A percentile compares a stretch with the other conserved stretches of the same genome.
phyloP scores from a whole-genome alignment of 2,888 invertebrate genomes.

The Tinea trinotella region DNA sequence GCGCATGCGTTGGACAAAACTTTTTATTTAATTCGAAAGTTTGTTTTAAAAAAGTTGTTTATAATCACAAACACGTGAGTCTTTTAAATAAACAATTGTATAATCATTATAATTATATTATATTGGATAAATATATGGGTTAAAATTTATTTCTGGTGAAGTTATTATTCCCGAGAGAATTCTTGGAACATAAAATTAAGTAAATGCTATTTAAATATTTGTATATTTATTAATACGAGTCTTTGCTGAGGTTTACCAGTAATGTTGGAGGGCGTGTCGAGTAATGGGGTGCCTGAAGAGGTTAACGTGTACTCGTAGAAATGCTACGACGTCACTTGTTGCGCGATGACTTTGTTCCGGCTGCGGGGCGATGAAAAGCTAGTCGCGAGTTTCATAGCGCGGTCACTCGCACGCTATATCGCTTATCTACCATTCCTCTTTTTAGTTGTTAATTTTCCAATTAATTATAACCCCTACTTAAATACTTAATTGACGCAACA shows the following conservation, averaged over 20 bases:
- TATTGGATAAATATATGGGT: no score
- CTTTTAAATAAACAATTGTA: no score
- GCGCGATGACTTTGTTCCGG: conserved; percentile 57
- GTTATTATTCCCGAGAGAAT: neutral
- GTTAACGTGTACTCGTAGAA: conserved; percentile 23
- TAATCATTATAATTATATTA: no score
- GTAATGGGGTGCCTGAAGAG: conserved; percentile 7
- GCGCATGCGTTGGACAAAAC: conserved; percentile 46
- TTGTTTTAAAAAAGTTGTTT: neutral
- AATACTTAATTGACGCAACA: neutral
- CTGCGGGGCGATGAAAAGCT: conserved; percentile 60
- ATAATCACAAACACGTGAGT: neutral
- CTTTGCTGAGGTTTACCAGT: neutral
- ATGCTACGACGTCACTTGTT: conserved; percentile 59
- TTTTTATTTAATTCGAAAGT: conserved; percentile 15
- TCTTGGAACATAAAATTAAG: conserved; percentile 4
- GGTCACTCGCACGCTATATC: conserved; percentile 46
- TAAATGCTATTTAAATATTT: conserved; percentile 1
- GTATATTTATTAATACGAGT: conserved; percentile 5
- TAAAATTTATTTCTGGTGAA: no score
- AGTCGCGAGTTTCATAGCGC: conserved; percentile 23
- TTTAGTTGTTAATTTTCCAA: conserved; percentile 48
- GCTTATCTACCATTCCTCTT: conserved; percentile 17
- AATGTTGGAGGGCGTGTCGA: conserved; percentile 7
- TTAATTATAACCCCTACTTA: conserved; percentile 35